These are phyloP conservation scores for Paracentrotus lividus DNA, from an alignment of 53 echinoderm and acorn worm genomes.

Conservation along the genomic window DNA sequence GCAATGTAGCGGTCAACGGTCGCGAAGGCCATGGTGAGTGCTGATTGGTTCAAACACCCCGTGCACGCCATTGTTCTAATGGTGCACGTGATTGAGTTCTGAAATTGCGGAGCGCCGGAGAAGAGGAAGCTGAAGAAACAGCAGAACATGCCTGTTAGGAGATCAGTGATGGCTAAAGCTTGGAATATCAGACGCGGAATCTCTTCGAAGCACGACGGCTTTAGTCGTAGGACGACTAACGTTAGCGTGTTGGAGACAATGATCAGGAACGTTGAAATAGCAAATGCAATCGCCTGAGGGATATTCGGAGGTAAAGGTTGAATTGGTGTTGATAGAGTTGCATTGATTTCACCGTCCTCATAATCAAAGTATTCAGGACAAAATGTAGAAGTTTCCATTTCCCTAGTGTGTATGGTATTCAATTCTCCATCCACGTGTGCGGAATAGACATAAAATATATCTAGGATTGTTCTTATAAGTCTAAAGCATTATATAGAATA, in stretches of 20 bases:
- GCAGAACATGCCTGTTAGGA: slow-evolving; percentile 42
- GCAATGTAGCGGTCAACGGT: slow-evolving; percentile 70
- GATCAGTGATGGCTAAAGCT: slow-evolving; percentile 63
- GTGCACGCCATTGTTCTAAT: slow-evolving; percentile 62
- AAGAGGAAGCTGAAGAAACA: slow-evolving; percentile 51
- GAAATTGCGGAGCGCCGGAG: slow-evolving; percentile 56
- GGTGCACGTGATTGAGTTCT: slow-evolving; percentile 26
- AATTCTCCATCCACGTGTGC: no score
- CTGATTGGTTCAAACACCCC: slow-evolving; percentile 45
- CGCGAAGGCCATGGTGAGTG: slow-evolving; percentile 54
- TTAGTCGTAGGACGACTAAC: slow-evolving; percentile 7
- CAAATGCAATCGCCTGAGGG: slow-evolving; percentile 20
- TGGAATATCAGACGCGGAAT: slow-evolving; percentile 56
- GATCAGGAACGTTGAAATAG: slow-evolving; percentile 37
- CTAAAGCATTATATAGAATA: no score
- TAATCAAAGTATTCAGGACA: not conserved
- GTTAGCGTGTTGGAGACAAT: slow-evolving; percentile 49
- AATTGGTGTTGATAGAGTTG: not conserved
- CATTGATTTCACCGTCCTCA: not conserved
- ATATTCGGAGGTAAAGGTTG: not conserved
- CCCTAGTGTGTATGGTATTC: no score
- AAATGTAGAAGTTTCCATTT: not conserved
- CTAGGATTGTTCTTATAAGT: no score
- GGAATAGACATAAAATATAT: no score
- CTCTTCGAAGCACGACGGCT: slow-evolving; percentile 40